Percentiles rank a stretch among this genome's conserved stretches.
phyloP scores from a whole-genome alignment of 2,113 vertebrate genomes.

The Zosterops pallidus region DNA sequence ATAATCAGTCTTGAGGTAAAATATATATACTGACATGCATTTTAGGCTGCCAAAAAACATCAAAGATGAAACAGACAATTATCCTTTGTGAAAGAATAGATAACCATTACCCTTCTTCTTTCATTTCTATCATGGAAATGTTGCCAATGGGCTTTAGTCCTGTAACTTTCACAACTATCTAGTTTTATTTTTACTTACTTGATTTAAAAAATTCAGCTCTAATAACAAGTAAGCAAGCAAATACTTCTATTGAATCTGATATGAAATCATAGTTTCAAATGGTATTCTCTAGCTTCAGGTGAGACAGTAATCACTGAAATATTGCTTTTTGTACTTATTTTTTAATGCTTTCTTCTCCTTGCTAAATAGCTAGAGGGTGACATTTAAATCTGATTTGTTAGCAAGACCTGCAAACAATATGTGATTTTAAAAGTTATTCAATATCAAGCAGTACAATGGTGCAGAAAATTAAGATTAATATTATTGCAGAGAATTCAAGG shows the following conservation, averaged over 20 bases:
- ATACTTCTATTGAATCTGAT: neutral
- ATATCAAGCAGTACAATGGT: neutral
- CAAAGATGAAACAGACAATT: neutral
- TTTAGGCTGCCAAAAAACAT: neutral
- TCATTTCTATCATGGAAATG: neutral
- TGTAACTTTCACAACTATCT: neutral
- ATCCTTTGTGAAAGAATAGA: neutral
- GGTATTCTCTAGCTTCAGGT: neutral
- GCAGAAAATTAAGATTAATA: neutral
- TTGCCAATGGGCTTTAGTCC: neutral
- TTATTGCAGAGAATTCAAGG: neutral
- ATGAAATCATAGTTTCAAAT: neutral
- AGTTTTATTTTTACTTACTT: neutral
- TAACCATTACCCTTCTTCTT: neutral
- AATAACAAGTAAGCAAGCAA: neutral
- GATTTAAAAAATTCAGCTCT: neutral
- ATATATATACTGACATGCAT: neutral
- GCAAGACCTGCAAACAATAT: neutral
- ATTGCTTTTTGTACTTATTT: neutral
- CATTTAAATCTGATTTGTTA: neutral
- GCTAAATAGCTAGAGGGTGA: neutral
- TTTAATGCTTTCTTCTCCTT: neutral
- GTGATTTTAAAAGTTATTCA: neutral
- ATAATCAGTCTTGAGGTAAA: neutral
- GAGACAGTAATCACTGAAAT: neutral